Percentiles rank a stretch among this genome's conserved stretches.
phyloP scores from a whole-genome alignment of 2,113 vertebrate genomes.

The Chamaetylas fuelleborni region DNA sequence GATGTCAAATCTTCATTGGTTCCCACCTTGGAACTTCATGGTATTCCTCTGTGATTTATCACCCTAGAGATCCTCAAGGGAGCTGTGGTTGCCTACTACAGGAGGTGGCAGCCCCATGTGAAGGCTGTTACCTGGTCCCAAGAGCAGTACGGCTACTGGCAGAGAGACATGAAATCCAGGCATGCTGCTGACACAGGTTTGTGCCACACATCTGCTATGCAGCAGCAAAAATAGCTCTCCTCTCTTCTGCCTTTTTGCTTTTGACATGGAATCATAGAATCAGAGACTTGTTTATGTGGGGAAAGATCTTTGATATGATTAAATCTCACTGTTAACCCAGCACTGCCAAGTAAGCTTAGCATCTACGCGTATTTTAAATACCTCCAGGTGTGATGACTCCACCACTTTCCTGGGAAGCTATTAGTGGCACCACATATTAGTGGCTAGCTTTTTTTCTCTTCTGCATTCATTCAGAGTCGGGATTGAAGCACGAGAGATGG shows the following conservation, averaged over 20 bases:
- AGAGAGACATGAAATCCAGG: rapidly evolving
- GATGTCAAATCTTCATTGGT: background rate
- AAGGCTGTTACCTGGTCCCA: background rate
- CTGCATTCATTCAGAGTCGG: too few relatives aligned
- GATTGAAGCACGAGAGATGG: too few relatives aligned
- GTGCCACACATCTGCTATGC: background rate
- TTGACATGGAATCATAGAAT: background rate
- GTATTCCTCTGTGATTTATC: background rate
- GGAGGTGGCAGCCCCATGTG: background rate
- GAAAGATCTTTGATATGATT: background rate
- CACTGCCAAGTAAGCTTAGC: background rate
- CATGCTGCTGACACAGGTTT: background rate
- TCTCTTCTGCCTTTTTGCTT: background rate
- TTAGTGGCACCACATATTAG: too few relatives aligned
- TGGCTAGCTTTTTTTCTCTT: too few relatives aligned
- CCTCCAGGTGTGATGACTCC: background rate
- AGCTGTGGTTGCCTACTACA: background rate
- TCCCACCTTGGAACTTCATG: background rate
- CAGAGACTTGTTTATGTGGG: background rate
- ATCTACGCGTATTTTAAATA: background rate
- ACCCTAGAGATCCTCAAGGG: background rate
- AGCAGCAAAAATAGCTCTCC: background rate
- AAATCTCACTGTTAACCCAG: background rate
- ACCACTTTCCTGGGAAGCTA: background rate
- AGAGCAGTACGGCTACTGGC: background rate